These are phyloP conservation scores for Drosophila kepulauana DNA, from an alignment of 1,140 invertebrate species.

Conservation along the genomic window DNA sequence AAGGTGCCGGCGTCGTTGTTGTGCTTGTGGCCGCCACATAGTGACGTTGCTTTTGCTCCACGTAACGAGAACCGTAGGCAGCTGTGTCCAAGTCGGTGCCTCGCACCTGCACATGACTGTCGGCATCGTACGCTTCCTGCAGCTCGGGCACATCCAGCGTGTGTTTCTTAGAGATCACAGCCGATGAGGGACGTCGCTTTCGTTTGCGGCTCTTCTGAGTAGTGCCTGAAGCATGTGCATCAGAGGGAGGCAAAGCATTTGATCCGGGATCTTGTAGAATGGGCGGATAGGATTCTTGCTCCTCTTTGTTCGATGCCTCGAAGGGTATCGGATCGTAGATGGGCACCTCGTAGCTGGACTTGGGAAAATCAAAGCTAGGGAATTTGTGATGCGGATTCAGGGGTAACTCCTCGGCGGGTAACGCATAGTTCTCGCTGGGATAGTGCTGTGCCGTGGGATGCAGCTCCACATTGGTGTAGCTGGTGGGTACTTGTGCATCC, in stretches of 20 bases:
- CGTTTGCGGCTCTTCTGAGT: conserved; percentile 54
- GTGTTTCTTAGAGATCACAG: conserved; percentile 60
- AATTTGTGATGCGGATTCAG: conserved; percentile 69
- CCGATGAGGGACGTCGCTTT: conserved; percentile 40
- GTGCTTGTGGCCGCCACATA: conserved; percentile 30
- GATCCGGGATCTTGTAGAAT: conserved; percentile 27
- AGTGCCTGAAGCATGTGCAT: conserved; percentile 62
- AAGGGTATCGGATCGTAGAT: conserved; percentile 83
- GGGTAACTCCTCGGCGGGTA: conserved; percentile 68
- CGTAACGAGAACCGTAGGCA: conserved; percentile 56
- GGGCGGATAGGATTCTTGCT: conserved; percentile 76
- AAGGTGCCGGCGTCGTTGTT: conserved; percentile 39
- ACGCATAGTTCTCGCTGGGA: conserved; percentile 65
- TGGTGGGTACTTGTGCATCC: conserved; percentile 25
- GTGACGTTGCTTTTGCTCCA: conserved; percentile 59
- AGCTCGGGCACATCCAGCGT: conserved; percentile 75
- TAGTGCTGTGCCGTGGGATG: conserved; percentile 45
- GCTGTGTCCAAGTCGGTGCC: conserved; percentile 56
- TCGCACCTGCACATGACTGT: conserved; percentile 37
- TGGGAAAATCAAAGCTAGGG: conserved; percentile 77
- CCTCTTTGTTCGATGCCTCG: conserved; percentile 67
- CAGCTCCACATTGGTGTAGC: conserved; percentile 22
- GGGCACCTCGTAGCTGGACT: conserved; percentile 83
- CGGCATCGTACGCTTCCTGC: conserved; percentile 72
- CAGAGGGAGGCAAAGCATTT: conserved; percentile 44